These are phyloP conservation scores for Todiramphus chloris DNA, from an alignment of 2,113 vertebrate species.

Conservation along the genomic window DNA sequence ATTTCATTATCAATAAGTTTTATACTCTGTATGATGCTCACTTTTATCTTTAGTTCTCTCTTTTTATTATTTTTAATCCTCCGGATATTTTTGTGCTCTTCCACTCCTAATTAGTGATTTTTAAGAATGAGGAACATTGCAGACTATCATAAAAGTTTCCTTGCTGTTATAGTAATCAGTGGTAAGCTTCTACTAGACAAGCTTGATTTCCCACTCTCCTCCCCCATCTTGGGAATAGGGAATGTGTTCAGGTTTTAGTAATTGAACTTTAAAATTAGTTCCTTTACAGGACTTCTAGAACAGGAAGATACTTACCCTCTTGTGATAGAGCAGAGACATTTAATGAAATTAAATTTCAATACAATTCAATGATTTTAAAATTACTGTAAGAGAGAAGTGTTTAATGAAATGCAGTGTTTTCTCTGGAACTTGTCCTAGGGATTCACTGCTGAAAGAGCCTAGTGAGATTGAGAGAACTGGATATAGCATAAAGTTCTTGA, in stretches of 20 bases:
- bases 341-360: neutral
- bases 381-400: neutral
- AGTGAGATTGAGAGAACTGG: neutral
- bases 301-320: neutral
- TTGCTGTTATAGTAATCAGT: neutral
- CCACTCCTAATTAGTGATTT: neutral
- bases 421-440: neutral
- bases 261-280: neutral
- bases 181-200: neutral
- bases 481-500: neutral
- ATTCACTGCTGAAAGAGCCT: neutral
- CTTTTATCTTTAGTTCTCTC: neutral
- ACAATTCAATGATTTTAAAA: neutral
- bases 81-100: neutral
- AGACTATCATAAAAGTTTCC: neutral
- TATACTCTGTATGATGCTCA: neutral
- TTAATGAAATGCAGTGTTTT: neutral
- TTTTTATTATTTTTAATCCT: neutral
- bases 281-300: neutral
- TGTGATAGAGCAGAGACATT: neutral
- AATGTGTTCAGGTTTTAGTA: neutral
- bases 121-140: neutral
- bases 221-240: neutral
- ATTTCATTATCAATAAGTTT: neutral
- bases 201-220: neutral